Percentiles rank a stretch among this genome's conserved stretches.
Evolutionary conservation across 2,113 vertebrate genomes (phyloP).

Genomic region (Forbesichthys papilliferus): DNA sequence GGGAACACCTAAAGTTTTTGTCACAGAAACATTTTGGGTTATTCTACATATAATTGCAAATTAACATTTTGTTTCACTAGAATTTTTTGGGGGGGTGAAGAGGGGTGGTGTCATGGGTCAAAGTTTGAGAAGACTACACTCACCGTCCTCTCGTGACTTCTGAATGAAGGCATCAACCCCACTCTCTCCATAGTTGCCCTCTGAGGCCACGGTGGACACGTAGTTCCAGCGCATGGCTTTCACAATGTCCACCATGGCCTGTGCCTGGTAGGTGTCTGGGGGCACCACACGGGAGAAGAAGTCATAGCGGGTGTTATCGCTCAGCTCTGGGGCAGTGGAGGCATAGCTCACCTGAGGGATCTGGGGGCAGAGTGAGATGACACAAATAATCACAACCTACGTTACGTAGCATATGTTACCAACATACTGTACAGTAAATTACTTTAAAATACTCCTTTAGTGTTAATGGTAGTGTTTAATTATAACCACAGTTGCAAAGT

Average conservation of each 20-base stretch:
- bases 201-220: constrained; percentile 92
- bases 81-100: neutral
- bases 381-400: neutral
- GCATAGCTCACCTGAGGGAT: constrained; percentile 98
- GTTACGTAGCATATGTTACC: too few relatives aligned
- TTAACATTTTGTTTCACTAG: neutral
- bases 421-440: too few relatives aligned
- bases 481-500: too few relatives aligned
- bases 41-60: too few relatives aligned
- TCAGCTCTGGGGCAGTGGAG: constrained; percentile 93
- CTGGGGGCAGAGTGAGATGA: constrained; percentile 56
- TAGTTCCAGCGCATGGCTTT: constrained; percentile 96
- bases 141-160: constrained; percentile 93
- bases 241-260: constrained; percentile 97
- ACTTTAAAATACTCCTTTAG: neutral
- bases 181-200: constrained; percentile 94
- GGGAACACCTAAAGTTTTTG: too few relatives aligned
- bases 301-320: constrained; percentile 95
- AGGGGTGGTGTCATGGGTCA: neutral
- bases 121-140: constrained; percentile 54
- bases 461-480: neutral
- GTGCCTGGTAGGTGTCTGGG: constrained; percentile 93
- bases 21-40: too few relatives aligned
- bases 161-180: constrained; percentile 96
- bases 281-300: constrained; percentile 96